These are phyloP conservation scores for Laterallus jamaicensis DNA, from an alignment of 2,113 vertebrate genomes.

Conservation along the genomic window DNA sequence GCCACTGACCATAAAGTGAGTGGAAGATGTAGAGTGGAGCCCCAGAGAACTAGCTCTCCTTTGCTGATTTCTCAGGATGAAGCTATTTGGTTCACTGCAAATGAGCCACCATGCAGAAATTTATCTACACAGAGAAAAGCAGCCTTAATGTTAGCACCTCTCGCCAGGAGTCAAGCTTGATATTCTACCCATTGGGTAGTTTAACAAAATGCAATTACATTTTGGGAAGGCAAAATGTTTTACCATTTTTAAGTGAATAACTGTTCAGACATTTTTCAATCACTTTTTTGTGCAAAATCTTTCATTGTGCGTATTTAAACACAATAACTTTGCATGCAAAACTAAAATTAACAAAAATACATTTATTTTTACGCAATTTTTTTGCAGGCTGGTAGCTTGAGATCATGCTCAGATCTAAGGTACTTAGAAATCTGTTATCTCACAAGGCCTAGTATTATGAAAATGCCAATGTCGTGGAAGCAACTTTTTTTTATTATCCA, in stretches of 20 bases:
- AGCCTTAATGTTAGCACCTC: neutral
- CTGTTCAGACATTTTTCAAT: neutral
- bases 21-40: accelerated
- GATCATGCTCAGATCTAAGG: neutral
- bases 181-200: neutral
- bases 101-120: neutral
- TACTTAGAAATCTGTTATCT: neutral
- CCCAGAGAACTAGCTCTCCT: neutral
- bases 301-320: neutral
- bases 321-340: neutral
- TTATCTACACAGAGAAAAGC: neutral
- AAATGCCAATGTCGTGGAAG: neutral
- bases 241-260: neutral
- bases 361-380: neutral
- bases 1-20: neutral
- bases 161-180: neutral
- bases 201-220: neutral
- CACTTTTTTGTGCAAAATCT: neutral
- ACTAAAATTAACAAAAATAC: neutral
- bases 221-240: neutral
- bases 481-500: neutral
- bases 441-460: neutral
- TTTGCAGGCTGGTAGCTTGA: neutral
- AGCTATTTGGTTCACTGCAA: neutral
- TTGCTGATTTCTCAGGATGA: neutral